These are phyloP conservation scores for Gallinago stenura DNA, from an alignment of 2,797 vertebrate species.

Conservation along the genomic window DNA sequence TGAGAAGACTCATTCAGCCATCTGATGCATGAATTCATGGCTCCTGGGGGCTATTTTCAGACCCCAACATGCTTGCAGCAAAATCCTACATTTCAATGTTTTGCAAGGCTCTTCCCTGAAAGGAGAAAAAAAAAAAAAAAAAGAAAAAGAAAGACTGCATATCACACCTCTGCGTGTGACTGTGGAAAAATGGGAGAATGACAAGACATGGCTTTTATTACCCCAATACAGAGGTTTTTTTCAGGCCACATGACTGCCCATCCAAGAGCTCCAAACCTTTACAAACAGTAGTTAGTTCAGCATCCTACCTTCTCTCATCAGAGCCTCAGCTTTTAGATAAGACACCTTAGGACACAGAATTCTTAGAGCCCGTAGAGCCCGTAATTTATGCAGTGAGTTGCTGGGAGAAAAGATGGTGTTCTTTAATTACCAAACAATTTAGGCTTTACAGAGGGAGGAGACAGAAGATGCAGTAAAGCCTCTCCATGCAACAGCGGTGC, in stretches of 20 bases:
- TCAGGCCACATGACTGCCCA: background rate
- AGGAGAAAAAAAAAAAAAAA: background rate
- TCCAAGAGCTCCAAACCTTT: background rate
- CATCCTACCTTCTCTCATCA: background rate
- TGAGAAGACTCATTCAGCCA: constrained; percentile 24
- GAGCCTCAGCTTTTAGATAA: background rate
- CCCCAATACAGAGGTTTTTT: background rate
- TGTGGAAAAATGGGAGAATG: background rate
- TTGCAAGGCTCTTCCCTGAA: background rate
- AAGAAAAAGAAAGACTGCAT: background rate
- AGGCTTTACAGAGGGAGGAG: background rate
- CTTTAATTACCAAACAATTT: background rate
- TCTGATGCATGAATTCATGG: constrained; percentile 4
- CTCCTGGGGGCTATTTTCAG: constrained; percentile 23
- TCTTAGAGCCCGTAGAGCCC: background rate
- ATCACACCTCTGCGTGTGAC: background rate
- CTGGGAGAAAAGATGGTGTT: background rate
- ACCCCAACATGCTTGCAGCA: background rate
- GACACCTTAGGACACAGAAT: background rate
- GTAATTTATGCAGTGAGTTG: background rate
- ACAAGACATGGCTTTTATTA: background rate
- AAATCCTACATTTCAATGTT: background rate
- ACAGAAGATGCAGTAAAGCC: background rate
- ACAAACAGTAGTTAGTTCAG: background rate
- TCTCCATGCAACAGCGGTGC: background rate